Evolutionary conservation across 2,797 vertebrate species (phyloP), one percentile per base, ranked within the genome.

Genomic region (Pachyuromys duprasi): DNA sequence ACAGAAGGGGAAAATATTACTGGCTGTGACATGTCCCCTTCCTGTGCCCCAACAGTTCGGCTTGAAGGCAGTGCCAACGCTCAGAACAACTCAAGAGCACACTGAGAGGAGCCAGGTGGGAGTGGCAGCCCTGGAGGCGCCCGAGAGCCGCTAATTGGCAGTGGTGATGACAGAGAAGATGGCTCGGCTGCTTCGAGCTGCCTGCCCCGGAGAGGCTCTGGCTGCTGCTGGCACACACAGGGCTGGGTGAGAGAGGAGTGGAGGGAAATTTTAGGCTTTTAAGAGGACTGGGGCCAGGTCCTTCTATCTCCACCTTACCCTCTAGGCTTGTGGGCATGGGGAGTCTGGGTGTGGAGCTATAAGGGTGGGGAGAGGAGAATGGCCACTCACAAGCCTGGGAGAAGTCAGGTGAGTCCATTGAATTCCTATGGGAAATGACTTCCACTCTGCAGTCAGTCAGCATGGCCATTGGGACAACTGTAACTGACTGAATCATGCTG

Each of bases 131-230:
- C 94, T 0, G 3, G 91, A 93, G 96, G 90, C 28, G 2, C 95
- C 84, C 24, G 20, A 45, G 45, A 92, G 72, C 80, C 90, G 74
- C 87, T 94, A 90, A 97, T 74, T 94, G 84, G 93, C 36, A 42
- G n/a, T 65, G 33, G 84, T 86, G 96, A 94, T 97, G 97, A 96
- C 91, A 97, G 94, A 91, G 6, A 22, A 65, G 84, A 69, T 60
- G 95, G 79, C 76, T 49, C 22, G 80, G 91, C 81, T 0, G 4
- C 65, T 69, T 0, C 8, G 72, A 94, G 92, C 63, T 0, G 0
- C 75, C 78, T 72, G 86, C 88, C 76, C 65, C 22, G 36, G 55
- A 70, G 45, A 92, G 67, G 78, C n/a, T 72, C 93, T 79, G 65
- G 84, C 81, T 75, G 86, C 92, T 74, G 82, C 62, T 67, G 24